Conservation (phyloP, 2,888 invertebrate species). For the Schizotus pectinicornis region DNA sequence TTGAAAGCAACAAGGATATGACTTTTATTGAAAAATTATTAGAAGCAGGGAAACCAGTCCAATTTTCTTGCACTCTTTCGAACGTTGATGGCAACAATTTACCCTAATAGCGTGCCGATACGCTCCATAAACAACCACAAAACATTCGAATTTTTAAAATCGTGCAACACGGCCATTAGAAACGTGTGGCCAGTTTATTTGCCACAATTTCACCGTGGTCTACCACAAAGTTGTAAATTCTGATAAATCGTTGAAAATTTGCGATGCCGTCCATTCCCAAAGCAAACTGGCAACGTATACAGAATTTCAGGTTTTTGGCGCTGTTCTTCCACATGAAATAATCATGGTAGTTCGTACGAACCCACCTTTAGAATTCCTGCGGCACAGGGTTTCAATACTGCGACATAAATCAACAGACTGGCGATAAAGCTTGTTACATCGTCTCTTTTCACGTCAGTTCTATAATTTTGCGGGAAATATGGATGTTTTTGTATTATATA, state of each 20-base stretch:
- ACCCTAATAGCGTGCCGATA: conserved; percentile 2
- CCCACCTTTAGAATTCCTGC: not conserved
- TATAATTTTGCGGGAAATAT: conserved; percentile 18
- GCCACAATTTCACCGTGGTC: not conserved
- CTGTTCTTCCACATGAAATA: not conserved
- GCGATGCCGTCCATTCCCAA: not conserved
- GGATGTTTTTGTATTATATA: conserved; percentile 12
- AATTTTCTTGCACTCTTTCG: not conserved
- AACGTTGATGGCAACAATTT: conserved; percentile 2
- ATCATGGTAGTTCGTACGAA: not conserved
- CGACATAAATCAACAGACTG: conserved; percentile 2
- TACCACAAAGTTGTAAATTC: not conserved
- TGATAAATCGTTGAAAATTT: not conserved
- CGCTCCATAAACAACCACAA: conserved; percentile 4
- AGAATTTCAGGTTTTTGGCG: not conserved
- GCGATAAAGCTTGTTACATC: conserved; percentile 14
- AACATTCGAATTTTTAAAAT: not conserved
- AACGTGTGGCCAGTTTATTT: not conserved
- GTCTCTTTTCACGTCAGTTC: conserved; percentile 14
- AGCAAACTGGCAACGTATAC: not conserved
- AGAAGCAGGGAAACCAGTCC: too few relatives aligned
- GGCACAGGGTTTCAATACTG: not conserved
- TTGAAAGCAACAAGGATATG: too few relatives aligned
- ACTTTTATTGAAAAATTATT: too few relatives aligned
- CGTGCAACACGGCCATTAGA: too few relatives aligned